Conservation (phyloP, 2,888 invertebrate genomes). For the Hydraecia micacea region DNA sequence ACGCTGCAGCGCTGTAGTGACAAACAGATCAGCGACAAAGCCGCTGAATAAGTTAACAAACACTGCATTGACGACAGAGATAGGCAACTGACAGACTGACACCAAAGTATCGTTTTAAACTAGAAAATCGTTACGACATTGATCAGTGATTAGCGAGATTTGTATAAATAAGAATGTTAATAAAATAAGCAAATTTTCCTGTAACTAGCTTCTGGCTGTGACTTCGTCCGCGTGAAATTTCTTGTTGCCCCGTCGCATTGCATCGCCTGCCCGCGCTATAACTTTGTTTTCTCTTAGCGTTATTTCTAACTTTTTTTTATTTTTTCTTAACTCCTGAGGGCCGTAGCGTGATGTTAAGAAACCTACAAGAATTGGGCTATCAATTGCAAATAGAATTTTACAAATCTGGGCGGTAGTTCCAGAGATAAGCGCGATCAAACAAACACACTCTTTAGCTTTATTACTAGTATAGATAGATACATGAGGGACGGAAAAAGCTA, state of each 20-base stretch:
- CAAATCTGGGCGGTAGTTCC: neutral
- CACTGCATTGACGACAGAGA: neutral
- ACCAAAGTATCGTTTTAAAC: neutral
- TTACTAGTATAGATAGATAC: neutral
- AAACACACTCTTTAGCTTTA: neutral
- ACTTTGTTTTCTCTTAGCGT: neutral
- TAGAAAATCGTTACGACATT: neutral
- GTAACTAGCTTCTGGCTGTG: too few relatives aligned
- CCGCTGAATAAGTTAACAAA: neutral
- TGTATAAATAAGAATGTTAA: too few relatives aligned
- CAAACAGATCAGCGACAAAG: conserved; percentile 4
- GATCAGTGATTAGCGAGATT: too few relatives aligned
- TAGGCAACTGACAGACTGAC: neutral
- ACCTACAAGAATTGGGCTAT: neutral
- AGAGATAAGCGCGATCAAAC: neutral
- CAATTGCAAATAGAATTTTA: neutral
- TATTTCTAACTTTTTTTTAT: neutral
- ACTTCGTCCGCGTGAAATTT: too few relatives aligned
- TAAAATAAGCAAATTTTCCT: neutral
- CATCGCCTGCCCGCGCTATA: too few relatives aligned
- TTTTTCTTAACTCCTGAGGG: too few relatives aligned
- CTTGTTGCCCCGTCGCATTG: too few relatives aligned
- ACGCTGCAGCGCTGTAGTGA: neutral
- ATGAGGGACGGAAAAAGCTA: neutral
- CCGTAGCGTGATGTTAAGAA: too few relatives aligned